These are phyloP conservation scores for Sinocyclocheilus anophthalmus DNA, from an alignment of 2,113 vertebrate species.

Conservation along the genomic window DNA sequence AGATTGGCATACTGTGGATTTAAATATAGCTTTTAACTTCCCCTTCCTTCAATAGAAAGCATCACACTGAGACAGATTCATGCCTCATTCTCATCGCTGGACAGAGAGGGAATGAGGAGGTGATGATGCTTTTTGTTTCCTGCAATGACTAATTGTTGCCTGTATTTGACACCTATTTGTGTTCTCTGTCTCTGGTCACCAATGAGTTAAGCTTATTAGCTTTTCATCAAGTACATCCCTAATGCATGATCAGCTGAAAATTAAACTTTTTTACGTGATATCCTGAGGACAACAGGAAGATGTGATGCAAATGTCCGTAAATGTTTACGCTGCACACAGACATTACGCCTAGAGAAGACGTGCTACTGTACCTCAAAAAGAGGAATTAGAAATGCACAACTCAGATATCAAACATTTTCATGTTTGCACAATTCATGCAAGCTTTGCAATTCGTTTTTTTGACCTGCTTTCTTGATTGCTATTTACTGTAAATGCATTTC, in stretches of 20 bases:
- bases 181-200: not conserved
- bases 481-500: not conserved
- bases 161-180: not conserved
- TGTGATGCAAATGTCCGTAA: too few species aligned
- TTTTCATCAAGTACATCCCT: not conserved
- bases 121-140: not conserved
- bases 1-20: not conserved
- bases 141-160: not conserved
- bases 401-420: not conserved
- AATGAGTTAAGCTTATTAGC: not conserved
- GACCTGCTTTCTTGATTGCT: not conserved
- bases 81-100: not conserved
- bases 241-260: not conserved
- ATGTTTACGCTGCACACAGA: not conserved
- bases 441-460: not conserved
- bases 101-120: not conserved
- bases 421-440: too few species aligned
- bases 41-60: not conserved
- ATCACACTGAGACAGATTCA: not conserved
- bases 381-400: not conserved
- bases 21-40: not conserved
- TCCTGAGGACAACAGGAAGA: too few species aligned
- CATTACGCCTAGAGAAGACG: too few species aligned
- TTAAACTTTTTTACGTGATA: too few species aligned
- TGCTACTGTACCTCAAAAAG: too few species aligned